Evolutionary conservation across 1,140 invertebrate genomes (phyloP), one percentile per base, ranked within the genome.

Genomic region (Argopecten irradians): DNA sequence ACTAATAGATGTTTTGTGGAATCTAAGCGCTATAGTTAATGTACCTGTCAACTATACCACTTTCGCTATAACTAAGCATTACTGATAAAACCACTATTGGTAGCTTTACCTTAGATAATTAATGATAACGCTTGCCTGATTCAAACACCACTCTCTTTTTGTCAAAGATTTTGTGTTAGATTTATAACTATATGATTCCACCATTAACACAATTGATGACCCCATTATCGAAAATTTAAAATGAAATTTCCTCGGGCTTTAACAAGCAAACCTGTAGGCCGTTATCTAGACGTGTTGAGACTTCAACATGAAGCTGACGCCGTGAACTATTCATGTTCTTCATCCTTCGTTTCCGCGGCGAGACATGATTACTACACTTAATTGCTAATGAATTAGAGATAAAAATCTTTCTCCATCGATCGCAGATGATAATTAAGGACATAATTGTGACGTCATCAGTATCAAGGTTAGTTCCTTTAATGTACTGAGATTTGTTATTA

Each of bases 311-410:
- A 71, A 71, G 28, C 28, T n/a, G 11, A 28, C 43, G 1, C 7
- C 55, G n/a, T 71, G 55, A 71, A 71, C 55, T 71, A n/a, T 71
- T 16, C 55, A n/a, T 71, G 55, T 71, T 71, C 22, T 28, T 71
- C 55, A 71, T 28, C n/a, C 55, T 71, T n/a, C 22, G 28, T 71
- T 71, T 71, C 55, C 55, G 55, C n/a, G 55, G 22, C 28, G 22
- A 71, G 28, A 71, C 55, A 8, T 71, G 55, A 71, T 71, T 71
- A 71, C 5, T 28, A 5, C 22, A 16, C 55, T 71, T 28, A 71
- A 71, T 71, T 28, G 55, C n/a, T 71, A 28, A 71, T 71, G 55
- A 71, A 71, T 28, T 71, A 71, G 55, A 71, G n/a, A 71, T 71
- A 71, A 71, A 71, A n/a, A 71, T 71, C 16, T 3, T n/a, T 71